These are phyloP conservation scores for Pangasius djambal DNA, from an alignment of 2,797 vertebrate genomes.

Conservation along the genomic window DNA sequence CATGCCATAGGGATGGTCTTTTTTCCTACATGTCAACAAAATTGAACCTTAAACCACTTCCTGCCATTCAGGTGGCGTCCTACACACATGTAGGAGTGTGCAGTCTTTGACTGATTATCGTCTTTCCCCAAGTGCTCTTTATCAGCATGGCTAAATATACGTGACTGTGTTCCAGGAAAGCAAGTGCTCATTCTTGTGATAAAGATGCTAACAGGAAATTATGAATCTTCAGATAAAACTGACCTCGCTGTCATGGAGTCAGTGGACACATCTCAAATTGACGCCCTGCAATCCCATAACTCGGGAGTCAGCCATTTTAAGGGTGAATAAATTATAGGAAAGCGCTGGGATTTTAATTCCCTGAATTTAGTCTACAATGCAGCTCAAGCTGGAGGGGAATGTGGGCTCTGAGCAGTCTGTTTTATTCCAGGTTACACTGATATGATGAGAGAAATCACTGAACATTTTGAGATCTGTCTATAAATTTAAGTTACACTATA, in stretches of 20 bases:
- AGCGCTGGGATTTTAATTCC: neutral
- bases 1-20: conserved; percentile 57
- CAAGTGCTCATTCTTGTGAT: conserved; percentile 63
- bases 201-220: conserved; percentile 58
- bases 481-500: neutral
- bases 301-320: neutral
- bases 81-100: conserved; percentile 65
- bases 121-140: conserved; percentile 68
- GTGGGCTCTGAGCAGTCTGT: neutral
- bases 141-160: conserved; percentile 71
- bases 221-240: conserved; percentile 53
- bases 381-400: neutral
- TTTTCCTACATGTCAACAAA: conserved; percentile 63
- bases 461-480: neutral
- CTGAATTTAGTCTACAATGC: neutral
- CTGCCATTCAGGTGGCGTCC: conserved; percentile 71
- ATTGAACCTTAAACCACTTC: conserved; percentile 68
- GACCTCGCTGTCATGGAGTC: neutral
- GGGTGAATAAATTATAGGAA: neutral
- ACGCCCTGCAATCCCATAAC: neutral
- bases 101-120: conserved; percentile 72
- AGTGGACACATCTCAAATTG: conserved; percentile 14
- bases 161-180: conserved; percentile 64
- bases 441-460: neutral
- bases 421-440: neutral